Percentiles rank a stretch among this genome's conserved stretches.
phyloP scores from a whole-genome alignment of 2,113 vertebrate genomes.

The Candoia aspera region DNA sequence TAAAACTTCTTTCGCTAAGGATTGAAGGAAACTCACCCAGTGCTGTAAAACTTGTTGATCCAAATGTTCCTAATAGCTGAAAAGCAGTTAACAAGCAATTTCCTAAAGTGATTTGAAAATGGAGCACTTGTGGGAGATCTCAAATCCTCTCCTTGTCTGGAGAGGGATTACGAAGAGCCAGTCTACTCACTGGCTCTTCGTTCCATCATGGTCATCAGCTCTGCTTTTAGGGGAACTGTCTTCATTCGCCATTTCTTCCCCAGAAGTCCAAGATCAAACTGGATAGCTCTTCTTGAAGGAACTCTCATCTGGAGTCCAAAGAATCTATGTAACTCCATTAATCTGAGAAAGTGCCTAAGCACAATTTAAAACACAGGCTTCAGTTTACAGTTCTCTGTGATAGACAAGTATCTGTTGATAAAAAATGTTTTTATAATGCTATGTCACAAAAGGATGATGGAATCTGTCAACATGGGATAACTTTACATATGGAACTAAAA shows the following conservation, averaged over 20 bases:
- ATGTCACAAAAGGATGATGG: slow-evolving; percentile 65
- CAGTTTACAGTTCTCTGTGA: slow-evolving; percentile 74
- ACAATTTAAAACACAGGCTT: slow-evolving; percentile 74
- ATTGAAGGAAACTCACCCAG: too few species aligned
- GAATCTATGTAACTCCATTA: slow-evolving; percentile 79
- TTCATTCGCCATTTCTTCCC: too few species aligned
- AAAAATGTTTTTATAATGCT: slow-evolving; percentile 51
- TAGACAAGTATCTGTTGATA: slow-evolving; percentile 72
- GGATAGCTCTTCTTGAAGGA: slow-evolving; percentile 67
- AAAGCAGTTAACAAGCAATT: too few species aligned
- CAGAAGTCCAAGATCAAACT: slow-evolving; percentile 47
- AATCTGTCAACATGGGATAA: slow-evolving; percentile 67
- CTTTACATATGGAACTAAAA: slow-evolving; percentile 68
- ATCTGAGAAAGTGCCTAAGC: slow-evolving; percentile 79
- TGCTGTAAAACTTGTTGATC: too few species aligned
- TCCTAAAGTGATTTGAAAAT: too few species aligned
- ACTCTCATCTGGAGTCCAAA: slow-evolving; percentile 72
- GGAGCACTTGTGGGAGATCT: too few species aligned
- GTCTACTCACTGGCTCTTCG: too few species aligned
- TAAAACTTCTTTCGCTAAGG: too few species aligned
- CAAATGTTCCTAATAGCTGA: too few species aligned
- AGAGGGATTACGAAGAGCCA: too few species aligned
- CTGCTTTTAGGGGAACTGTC: background rate
- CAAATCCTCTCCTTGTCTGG: too few species aligned
- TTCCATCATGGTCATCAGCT: background rate